These are phyloP conservation scores for Natator depressus DNA, from an alignment of 2,113 vertebrate genomes.

Conservation along the genomic window DNA sequence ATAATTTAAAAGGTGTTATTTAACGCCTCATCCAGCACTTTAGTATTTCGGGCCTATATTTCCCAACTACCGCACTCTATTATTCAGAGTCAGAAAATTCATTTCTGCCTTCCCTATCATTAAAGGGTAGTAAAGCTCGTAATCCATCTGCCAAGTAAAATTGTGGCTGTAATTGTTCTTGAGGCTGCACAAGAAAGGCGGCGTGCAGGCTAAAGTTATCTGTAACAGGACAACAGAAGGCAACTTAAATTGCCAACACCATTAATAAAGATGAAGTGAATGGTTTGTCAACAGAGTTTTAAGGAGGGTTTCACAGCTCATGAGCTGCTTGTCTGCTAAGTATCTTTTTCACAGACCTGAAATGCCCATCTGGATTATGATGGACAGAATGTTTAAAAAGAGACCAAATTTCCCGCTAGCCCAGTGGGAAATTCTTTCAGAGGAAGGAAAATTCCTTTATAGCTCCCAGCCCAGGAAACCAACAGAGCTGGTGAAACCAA, in stretches of 20 bases:
- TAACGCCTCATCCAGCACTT: not conserved
- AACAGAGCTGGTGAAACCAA: not conserved
- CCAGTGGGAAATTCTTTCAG: not conserved
- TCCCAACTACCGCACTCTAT: not conserved
- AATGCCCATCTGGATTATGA: not conserved
- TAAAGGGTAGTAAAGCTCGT: not conserved
- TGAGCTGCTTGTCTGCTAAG: not conserved
- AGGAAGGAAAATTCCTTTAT: not conserved
- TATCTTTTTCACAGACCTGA: not conserved
- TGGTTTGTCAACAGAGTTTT: not conserved
- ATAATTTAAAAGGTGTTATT: not conserved
- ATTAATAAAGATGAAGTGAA: not conserved
- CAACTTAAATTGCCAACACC: constrained; percentile 4
- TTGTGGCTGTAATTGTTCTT: not conserved
- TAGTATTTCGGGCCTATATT: not conserved
- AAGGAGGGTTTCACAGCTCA: not conserved
- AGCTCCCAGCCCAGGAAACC: not conserved
- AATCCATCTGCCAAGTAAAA: not conserved
- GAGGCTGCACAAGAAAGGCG: not conserved
- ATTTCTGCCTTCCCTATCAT: not conserved
- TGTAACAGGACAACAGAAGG: constrained; percentile 29
- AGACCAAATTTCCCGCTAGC: not conserved
- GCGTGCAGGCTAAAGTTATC: not conserved
- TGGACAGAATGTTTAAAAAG: not conserved
- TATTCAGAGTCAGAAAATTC: not conserved